Evolutionary conservation across 2,797 vertebrate genomes (phyloP).

Genomic region (Leptodactylus fallax): DNA sequence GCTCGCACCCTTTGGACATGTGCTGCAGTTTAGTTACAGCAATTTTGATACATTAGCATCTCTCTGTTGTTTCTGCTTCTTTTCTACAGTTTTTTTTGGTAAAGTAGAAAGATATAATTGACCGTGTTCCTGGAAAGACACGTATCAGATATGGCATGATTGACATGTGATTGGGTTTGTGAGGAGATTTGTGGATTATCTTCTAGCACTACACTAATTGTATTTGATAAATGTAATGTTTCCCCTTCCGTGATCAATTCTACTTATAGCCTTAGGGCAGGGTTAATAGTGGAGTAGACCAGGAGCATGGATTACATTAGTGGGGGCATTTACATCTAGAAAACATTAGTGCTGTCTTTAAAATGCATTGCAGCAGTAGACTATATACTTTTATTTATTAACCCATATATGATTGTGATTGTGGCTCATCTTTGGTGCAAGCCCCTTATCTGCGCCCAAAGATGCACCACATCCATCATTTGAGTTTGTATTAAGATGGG

Average conservation of each 20-base stretch:
- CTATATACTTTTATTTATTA: not conserved
- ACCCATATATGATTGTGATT: too few relatives aligned
- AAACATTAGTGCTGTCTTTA: not conserved
- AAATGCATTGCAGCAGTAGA: not conserved
- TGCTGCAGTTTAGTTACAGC: constrained; percentile 1
- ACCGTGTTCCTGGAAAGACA: not conserved
- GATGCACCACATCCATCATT: too few relatives aligned
- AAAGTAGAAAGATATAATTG: not conserved
- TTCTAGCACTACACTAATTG: constrained; percentile 1
- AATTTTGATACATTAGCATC: constrained; percentile 1
- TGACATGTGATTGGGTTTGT: not conserved
- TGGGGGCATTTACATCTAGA: not conserved
- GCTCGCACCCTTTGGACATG: not conserved
- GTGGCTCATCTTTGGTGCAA: too few relatives aligned
- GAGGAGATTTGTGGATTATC: not conserved
- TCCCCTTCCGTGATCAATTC: not conserved
- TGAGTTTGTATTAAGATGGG: too few relatives aligned
- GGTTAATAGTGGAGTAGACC: not conserved
- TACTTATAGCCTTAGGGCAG: not conserved
- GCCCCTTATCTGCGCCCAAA: too few relatives aligned
- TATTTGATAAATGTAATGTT: not conserved
- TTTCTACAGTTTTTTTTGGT: not conserved
- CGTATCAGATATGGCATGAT: not conserved
- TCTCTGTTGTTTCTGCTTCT: not conserved
- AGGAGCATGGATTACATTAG: not conserved